These are phyloP conservation scores for Drosophila eugracilis DNA, from an alignment of 1,140 invertebrate species.

Conservation along the genomic window DNA sequence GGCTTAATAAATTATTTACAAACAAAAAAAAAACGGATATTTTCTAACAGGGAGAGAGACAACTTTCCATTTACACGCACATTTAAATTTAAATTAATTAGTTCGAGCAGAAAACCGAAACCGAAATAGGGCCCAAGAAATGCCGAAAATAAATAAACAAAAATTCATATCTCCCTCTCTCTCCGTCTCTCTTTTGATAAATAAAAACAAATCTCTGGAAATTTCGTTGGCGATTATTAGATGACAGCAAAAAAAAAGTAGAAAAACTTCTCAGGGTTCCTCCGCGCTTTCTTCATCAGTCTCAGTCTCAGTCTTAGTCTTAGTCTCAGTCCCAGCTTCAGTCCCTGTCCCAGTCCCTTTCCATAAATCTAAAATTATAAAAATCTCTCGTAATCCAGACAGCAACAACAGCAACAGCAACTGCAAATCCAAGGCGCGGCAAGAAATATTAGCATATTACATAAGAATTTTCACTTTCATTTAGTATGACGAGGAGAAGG, in stretches of 20 bases:
- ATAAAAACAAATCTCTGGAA: conserved; percentile 15
- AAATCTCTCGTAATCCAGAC: conserved; percentile 56
- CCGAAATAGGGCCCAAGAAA: conserved; percentile 25
- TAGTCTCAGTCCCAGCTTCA: too few relatives aligned
- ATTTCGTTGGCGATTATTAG: conserved; percentile 39
- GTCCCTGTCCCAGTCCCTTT: background rate
- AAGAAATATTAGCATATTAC: conserved; percentile 65
- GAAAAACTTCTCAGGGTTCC: too few relatives aligned
- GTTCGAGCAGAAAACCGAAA: conserved; percentile 35
- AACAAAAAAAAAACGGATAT: conserved; percentile 10
- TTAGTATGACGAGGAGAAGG: conserved; percentile 44
- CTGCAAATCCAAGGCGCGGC: conserved; percentile 41
- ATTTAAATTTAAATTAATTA: conserved; percentile 61
- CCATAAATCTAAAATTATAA: conserved; percentile 50
- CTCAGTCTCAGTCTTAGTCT: too few relatives aligned
- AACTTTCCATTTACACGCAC: conserved; percentile 56
- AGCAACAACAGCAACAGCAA: conserved; percentile 13
- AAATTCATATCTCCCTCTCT: background rate
- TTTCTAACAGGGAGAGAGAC: conserved; percentile 19
- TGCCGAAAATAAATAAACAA: conserved; percentile 8
- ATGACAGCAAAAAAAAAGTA: conserved; percentile 4
- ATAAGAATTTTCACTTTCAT: conserved; percentile 69
- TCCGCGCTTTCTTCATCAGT: too few relatives aligned
- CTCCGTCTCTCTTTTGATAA: background rate
- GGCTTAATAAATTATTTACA: conserved; percentile 58